A percentile compares a stretch with the other conserved stretches of the same genome.
phyloP scores from a whole-genome alignment of 2,888 invertebrate species.

The Latrodectus elegans region DNA sequence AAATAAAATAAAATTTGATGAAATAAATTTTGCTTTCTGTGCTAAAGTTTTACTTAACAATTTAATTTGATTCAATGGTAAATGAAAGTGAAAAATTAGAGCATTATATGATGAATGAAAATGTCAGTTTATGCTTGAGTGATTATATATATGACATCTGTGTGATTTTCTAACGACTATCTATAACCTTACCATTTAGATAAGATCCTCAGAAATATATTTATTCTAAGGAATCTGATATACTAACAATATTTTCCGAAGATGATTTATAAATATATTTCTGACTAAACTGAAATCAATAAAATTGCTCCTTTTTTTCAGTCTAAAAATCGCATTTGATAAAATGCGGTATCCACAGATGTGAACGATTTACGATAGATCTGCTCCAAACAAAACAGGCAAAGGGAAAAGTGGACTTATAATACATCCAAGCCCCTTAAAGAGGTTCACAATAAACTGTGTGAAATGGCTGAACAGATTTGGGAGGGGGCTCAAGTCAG shows the following conservation, averaged over 20 bases:
- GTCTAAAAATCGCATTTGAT: constrained; percentile 42
- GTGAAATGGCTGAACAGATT: constrained; percentile 39
- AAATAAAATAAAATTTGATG: too few species aligned
- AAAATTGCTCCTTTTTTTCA: constrained; percentile 27
- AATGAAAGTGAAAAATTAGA: too few species aligned
- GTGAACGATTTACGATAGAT: constrained; percentile 49
- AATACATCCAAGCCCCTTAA: constrained; percentile 39
- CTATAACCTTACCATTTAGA: too few species aligned
- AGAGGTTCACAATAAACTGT: constrained; percentile 42
- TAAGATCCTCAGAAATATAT: too few species aligned
- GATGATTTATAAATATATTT: constrained; percentile 20
- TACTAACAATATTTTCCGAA: neutral
- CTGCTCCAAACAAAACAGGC: constrained; percentile 45
- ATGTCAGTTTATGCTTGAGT: too few species aligned
- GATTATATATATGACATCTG: too few species aligned
- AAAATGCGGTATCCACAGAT: constrained; percentile 50
- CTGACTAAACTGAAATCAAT: constrained; percentile 49
- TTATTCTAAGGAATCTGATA: too few species aligned
- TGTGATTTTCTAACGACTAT: too few species aligned
- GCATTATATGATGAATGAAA: too few species aligned
- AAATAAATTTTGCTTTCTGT: too few species aligned
- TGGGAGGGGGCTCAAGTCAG: constrained; percentile 54
- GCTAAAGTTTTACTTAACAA: too few species aligned
- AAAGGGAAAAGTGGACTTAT: constrained; percentile 26
- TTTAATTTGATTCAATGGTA: too few species aligned